Percentiles rank a stretch among this genome's conserved stretches.
Conservation (phyloP, 2,113 vertebrate genomes). For the Manacus vitellinus region DNA sequence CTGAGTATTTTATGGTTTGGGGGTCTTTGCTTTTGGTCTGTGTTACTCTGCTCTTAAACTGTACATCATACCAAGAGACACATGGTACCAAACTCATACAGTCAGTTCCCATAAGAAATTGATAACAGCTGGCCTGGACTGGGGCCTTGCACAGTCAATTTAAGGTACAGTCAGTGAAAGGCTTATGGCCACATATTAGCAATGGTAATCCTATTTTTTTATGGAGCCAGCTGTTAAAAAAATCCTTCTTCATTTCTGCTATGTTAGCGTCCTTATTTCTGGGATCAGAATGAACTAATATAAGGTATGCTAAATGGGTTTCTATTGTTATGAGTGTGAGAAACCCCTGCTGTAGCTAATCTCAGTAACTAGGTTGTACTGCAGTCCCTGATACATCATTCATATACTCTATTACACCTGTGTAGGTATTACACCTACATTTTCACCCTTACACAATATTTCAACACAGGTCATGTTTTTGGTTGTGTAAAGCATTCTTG, state of each 20-base stretch:
- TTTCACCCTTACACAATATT: not conserved
- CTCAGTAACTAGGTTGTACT: not conserved
- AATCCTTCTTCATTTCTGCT: not conserved
- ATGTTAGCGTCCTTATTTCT: not conserved
- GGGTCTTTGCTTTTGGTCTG: not conserved
- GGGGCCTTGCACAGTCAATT: not conserved
- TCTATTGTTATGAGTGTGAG: not conserved
- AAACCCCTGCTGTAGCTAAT: not conserved
- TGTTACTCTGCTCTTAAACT: not conserved
- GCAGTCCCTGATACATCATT: not conserved
- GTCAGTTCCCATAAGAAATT: not conserved
- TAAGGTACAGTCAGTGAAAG: not conserved
- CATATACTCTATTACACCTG: not conserved
- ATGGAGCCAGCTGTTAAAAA: not conserved
- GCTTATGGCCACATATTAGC: not conserved
- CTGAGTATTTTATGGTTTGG: not conserved
- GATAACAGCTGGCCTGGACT: not conserved
- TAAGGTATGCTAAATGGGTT: not conserved
- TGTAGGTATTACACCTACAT: not conserved
- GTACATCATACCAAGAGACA: not conserved
- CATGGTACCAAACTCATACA: rapidly evolving
- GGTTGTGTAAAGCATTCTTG: not conserved
- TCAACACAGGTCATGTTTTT: not conserved
- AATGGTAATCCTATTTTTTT: not conserved
- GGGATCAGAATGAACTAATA: not conserved